Evolutionary conservation across 2,797 vertebrate genomes (phyloP).

Genomic region (Lophius americanus): DNA sequence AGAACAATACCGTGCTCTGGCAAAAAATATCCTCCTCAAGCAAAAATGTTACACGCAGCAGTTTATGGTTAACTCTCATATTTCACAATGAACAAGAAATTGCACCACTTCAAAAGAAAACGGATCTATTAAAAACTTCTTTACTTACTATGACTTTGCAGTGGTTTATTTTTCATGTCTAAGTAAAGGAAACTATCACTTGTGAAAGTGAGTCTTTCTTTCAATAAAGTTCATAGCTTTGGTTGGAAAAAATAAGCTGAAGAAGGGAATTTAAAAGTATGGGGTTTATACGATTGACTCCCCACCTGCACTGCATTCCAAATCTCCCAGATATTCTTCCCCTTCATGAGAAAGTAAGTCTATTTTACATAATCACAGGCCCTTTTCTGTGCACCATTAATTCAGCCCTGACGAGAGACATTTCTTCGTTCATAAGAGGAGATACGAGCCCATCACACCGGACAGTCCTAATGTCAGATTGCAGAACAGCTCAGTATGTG

Average conservation of each 20-base stretch:
- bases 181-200: slow-evolving; percentile 33
- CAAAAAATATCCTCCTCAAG: slow-evolving; percentile 13
- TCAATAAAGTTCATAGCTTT: slow-evolving; percentile 22
- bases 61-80: slow-evolving; percentile 20
- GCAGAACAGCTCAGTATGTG: slow-evolving; percentile 37
- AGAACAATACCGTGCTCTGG: slow-evolving; percentile 25
- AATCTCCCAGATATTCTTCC: slow-evolving; percentile 47
- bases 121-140: slow-evolving; percentile 20
- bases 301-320: slow-evolving; percentile 54
- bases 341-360: slow-evolving; percentile 45
- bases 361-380: slow-evolving; percentile 77
- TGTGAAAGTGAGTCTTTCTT: slow-evolving; percentile 16
- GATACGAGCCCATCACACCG: slow-evolving; percentile 39
- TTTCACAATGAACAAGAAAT: slow-evolving; percentile 43
- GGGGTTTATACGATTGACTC: slow-evolving; percentile 42
- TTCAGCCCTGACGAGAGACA: slow-evolving; percentile 66
- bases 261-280: slow-evolving; percentile 29
- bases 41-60: slow-evolving; percentile 18
- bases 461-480: too few relatives aligned
- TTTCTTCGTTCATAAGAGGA: slow-evolving; percentile 70
- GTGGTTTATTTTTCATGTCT: slow-evolving; percentile 39
- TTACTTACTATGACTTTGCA: slow-evolving; percentile 28
- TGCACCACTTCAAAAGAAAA: slow-evolving; percentile 33
- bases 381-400: slow-evolving; percentile 74
- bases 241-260: slow-evolving; percentile 40